A percentile compares a stretch with the other conserved stretches of the same genome.
These are phyloP conservation scores for Azemiops feae DNA, from an alignment of 2,113 vertebrate genomes.

Conservation along the genomic window DNA sequence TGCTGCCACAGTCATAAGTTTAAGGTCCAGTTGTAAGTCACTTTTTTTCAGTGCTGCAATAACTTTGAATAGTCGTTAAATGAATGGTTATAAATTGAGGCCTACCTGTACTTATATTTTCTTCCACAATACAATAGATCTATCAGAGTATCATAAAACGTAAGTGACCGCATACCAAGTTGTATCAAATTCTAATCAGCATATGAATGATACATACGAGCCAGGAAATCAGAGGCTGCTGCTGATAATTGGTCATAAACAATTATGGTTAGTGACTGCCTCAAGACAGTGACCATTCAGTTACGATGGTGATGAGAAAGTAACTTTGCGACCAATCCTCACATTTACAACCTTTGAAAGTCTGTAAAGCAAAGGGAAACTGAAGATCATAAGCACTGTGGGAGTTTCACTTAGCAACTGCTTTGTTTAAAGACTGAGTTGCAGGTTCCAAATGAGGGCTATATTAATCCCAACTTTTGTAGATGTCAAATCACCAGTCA, in stretches of 20 bases:
- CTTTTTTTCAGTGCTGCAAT: background rate
- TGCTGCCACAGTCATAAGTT: background rate
- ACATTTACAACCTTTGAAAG: background rate
- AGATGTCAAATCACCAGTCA: background rate
- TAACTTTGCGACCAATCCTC: background rate
- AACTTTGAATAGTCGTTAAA: background rate
- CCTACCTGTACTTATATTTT: background rate
- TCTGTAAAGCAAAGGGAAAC: background rate
- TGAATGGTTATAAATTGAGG: background rate
- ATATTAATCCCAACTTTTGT: background rate
- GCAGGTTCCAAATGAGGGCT: background rate
- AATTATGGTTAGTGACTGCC: background rate
- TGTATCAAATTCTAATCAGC: background rate
- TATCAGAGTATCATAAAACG: background rate
- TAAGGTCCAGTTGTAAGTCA: background rate
- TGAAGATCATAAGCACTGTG: background rate
- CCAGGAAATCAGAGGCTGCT: background rate
- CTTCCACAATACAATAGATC: background rate
- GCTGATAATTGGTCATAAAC: background rate
- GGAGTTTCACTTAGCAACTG: background rate
- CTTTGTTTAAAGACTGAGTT: background rate
- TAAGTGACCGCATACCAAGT: background rate
- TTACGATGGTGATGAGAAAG: background rate
- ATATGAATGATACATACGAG: background rate
- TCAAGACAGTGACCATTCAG: background rate